Conservation (phyloP, 2,797 vertebrate genomes). For the Sebastes diploproa region DNA sequence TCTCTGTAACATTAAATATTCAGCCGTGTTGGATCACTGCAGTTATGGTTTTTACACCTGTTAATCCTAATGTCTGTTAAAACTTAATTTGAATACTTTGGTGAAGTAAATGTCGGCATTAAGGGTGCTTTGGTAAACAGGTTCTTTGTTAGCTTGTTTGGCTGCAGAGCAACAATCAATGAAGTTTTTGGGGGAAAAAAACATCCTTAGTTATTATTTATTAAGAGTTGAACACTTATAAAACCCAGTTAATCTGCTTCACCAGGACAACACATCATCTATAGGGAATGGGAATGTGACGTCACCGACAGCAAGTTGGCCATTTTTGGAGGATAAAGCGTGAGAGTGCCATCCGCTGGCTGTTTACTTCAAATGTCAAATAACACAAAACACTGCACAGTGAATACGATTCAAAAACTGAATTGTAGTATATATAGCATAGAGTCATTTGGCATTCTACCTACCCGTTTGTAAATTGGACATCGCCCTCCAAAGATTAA, state of each 20-base stretch:
- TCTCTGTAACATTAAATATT: neutral
- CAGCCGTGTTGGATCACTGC: neutral
- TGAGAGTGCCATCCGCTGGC: too few species aligned
- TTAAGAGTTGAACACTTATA: conserved; percentile 6
- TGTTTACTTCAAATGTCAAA: too few species aligned
- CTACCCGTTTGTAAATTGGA: too few species aligned
- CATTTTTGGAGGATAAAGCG: too few species aligned
- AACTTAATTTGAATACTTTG: neutral
- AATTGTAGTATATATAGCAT: too few species aligned
- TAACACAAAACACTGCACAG: too few species aligned
- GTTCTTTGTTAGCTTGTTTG: conserved; percentile 1
- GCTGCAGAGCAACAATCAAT: neutral
- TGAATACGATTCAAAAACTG: too few species aligned
- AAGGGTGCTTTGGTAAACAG: neutral
- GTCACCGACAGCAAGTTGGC: too few species aligned
- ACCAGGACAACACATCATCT: neutral
- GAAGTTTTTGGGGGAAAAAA: neutral
- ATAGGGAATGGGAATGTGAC: neutral
- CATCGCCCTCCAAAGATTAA: too few species aligned
- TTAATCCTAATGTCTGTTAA: neutral
- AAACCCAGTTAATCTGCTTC: neutral
- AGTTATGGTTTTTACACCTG: neutral
- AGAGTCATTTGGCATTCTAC: too few species aligned
- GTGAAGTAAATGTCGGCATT: neutral
- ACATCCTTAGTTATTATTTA: conserved; percentile 20